Conservation (phyloP, 1,140 invertebrate species). For the Orchestia grillus region DNA sequence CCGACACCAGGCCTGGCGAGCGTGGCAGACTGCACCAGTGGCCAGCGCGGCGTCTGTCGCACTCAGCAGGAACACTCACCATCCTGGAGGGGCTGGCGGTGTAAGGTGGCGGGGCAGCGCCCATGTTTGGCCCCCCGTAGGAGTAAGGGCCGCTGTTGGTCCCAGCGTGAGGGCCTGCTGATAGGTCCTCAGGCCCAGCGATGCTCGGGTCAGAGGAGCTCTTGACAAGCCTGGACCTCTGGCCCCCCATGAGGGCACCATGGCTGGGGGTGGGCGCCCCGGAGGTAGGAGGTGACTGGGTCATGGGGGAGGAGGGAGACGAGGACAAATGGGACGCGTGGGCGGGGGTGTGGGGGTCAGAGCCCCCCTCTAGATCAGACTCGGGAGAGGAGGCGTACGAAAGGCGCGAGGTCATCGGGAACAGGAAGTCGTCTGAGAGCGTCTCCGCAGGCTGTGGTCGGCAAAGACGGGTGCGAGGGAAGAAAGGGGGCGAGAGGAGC, state of each 20-base stretch:
- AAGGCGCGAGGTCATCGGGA: conserved; percentile 95
- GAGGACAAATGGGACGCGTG: conserved; percentile 73
- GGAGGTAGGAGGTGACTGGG: conserved; percentile 32
- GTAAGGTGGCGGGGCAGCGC: conserved; percentile 83
- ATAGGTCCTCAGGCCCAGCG: conserved; percentile 77
- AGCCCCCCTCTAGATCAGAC: conserved; percentile 81
- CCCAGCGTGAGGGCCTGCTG: neutral
- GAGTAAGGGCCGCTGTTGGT: neutral
- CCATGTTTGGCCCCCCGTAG: conserved; percentile 72
- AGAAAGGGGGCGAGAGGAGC: neutral
- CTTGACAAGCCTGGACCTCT: conserved; percentile 78
- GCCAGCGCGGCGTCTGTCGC: too few relatives aligned
- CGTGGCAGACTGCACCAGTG: too few relatives aligned
- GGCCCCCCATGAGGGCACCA: neutral
- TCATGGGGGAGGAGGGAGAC: conserved; percentile 58
- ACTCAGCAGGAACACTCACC: conserved; percentile 60
- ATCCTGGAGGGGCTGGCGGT: conserved; percentile 72
- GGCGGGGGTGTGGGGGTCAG: conserved; percentile 70
- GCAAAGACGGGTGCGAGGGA: neutral
- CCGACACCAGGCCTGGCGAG: too few relatives aligned
- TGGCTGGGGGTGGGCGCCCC: conserved; percentile 59
- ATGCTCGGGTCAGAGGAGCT: conserved; percentile 88
- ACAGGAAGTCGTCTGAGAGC: conserved; percentile 88
- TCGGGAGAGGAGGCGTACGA: conserved; percentile 96
- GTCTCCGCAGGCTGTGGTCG: conserved; percentile 73